Conservation (phyloP, 2,113 vertebrate species). For the Aplodontia rufa region DNA sequence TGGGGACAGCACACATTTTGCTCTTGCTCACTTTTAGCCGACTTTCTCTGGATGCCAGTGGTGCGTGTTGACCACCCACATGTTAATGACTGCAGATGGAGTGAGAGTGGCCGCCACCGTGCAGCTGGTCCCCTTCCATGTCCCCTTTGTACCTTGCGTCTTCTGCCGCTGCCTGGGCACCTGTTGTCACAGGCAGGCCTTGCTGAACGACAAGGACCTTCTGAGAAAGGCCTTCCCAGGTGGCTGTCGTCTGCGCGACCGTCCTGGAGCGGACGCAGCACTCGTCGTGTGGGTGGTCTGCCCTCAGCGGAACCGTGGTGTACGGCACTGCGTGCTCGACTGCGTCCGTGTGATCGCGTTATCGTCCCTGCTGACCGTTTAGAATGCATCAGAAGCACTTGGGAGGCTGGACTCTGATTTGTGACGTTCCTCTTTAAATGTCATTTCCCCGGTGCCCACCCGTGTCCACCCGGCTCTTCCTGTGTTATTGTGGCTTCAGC, state of each 20-base stretch:
- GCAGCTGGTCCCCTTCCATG: no score
- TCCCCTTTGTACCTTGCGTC: neutral
- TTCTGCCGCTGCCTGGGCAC: neutral
- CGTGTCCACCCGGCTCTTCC: no score
- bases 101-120: no score
- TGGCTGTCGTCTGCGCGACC: neutral
- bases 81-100: no score
- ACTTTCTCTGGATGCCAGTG: no score
- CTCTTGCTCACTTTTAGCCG: neutral
- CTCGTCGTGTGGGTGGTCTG: neutral
- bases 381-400: neutral
- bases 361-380: neutral
- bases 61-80: no score
- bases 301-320: neutral
- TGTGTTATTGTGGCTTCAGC: neutral
- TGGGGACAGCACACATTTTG: neutral
- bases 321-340: rapidly evolving
- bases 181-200: neutral
- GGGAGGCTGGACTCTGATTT: neutral
- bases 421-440: neutral
- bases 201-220: neutral
- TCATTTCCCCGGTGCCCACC: neutral
- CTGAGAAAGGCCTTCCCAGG: neutral
- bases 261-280: neutral
- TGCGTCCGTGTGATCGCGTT: no score